Evolutionary conservation across 1,140 invertebrate species (phyloP), one percentile per base, ranked within the genome.

Genomic region (Drosophila malerkotliana): DNA sequence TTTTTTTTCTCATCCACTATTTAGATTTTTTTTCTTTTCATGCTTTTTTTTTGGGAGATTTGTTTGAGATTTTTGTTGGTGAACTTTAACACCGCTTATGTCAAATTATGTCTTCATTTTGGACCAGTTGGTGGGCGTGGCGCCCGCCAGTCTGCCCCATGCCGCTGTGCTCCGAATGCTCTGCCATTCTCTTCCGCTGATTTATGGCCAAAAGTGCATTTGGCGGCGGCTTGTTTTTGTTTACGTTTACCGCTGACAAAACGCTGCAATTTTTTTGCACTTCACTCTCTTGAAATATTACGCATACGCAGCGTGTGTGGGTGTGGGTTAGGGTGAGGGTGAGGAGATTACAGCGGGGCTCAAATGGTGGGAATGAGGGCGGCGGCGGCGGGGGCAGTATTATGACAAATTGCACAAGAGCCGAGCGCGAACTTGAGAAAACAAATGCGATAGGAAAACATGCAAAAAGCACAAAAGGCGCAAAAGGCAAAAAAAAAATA

Each of bases 81-180:
- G 84, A 89, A 89, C 84, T 89, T 89, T 89, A 84, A 78, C 84
- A 83, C 77, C 80, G 85, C 73, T 89, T 90, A 89, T 89, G 84
- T 89, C 84, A 89, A 84, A 89, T 89, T 89, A 89, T 89, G 85
- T 89, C 79, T 89, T 83, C 59, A 79, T 72, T 77, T 79, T 60
- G 55, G 39, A 24, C n/a, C 45, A 32, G 51, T 57, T 12, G 28
- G 41, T 54, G 77, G 81, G 81, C 82, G 74, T 82, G 82, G 74
- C 78, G 75, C 64, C 67, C 34, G 61, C 48, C 59, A 54, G 56
- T 53, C 45, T 61, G 57, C 78, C 69, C 71, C 32, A 8, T 10
- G 0, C 32, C 32, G 6, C 5, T 30, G 28, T 0, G 21, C 21
- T 8, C 8, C 9, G 9, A 9, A 34, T 34, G 32, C 32, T 34